Percentiles rank a stretch among this genome's conserved stretches.
phyloP scores from a whole-genome alignment of 2,113 vertebrate genomes.

The Rhinoptilus africanus region DNA sequence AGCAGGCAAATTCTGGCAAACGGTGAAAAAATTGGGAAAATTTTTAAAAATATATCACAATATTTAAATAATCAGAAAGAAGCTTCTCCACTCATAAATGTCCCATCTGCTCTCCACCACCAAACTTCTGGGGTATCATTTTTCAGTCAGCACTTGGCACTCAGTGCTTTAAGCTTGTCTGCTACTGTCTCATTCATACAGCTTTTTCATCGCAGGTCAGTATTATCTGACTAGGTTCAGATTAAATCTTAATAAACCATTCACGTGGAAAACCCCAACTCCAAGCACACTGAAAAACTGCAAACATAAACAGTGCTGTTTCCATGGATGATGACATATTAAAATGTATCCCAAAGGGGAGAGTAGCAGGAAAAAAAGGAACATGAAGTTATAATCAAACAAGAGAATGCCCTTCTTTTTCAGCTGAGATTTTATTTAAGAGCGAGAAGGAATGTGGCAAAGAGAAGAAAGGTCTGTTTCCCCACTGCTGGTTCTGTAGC shows the following conservation, averaged over 20 bases:
- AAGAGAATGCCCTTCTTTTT: background rate
- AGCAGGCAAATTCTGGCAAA: background rate
- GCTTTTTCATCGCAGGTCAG: constrained; percentile 54
- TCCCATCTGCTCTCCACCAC: constrained; percentile 17
- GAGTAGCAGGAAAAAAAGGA: background rate
- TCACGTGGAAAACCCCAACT: constrained; percentile 34
- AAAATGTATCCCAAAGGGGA: constrained; percentile 7
- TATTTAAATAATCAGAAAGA: constrained; percentile 25
- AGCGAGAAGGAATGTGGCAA: background rate
- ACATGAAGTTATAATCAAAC: background rate
- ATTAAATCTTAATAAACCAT: constrained; percentile 51
- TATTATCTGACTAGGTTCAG: constrained; percentile 52
- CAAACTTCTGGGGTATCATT: constrained; percentile 40
- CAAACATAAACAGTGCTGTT: constrained; percentile 29
- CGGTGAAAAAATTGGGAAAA: background rate
- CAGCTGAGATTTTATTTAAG: background rate
- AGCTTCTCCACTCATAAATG: constrained; percentile 20
- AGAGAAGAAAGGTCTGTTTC: background rate
- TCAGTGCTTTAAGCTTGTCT: constrained; percentile 43
- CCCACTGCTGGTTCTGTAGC: background rate
- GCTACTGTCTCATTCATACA: constrained; percentile 46
- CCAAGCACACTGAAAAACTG: constrained; percentile 29
- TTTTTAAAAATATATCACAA: background rate
- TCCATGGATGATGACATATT: background rate
- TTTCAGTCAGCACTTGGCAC: constrained; percentile 49